Evolutionary conservation across 2,888 invertebrate genomes (phyloP).

Genomic region (Monopis laevigella): DNA sequence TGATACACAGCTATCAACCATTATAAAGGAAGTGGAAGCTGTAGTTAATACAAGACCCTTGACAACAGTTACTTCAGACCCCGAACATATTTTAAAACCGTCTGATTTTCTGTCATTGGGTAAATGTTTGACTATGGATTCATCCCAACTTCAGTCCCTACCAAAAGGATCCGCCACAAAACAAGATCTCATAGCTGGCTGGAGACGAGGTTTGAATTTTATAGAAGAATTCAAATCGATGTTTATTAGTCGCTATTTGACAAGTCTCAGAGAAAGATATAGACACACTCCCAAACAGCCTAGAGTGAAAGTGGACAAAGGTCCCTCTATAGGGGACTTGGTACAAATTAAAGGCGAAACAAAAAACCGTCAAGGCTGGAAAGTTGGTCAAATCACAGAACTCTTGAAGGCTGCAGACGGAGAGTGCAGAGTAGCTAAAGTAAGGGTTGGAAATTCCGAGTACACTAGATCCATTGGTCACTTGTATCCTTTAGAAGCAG

Average conservation of each 20-base stretch:
- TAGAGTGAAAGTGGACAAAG: neutral
- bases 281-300: conserved; percentile 7
- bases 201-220: neutral
- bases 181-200: neutral
- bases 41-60: conserved; percentile 18
- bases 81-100: conserved; percentile 15
- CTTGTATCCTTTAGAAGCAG: conserved; percentile 8
- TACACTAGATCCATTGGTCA: conserved; percentile 9
- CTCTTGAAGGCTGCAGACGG: conserved; percentile 7
- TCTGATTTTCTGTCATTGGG: conserved; percentile 14
- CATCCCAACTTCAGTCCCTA: neutral
- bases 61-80: conserved; percentile 14
- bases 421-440: neutral
- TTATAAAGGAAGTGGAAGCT: conserved; percentile 17
- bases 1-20: conserved; percentile 14
- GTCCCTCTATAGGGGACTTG: conserved; percentile 10
- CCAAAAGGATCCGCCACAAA: neutral
- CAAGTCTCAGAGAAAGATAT: conserved; percentile 13
- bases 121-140: neutral
- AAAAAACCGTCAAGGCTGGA: conserved; percentile 8
- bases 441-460: conserved; percentile 5
- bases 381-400: conserved; percentile 10
- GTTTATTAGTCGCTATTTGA: conserved; percentile 12
- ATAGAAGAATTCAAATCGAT: conserved; percentile 2
- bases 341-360: conserved; percentile 15